Evolutionary conservation across 2,888 invertebrate species (phyloP).

Genomic region (Napeogenes sylphis): DNA sequence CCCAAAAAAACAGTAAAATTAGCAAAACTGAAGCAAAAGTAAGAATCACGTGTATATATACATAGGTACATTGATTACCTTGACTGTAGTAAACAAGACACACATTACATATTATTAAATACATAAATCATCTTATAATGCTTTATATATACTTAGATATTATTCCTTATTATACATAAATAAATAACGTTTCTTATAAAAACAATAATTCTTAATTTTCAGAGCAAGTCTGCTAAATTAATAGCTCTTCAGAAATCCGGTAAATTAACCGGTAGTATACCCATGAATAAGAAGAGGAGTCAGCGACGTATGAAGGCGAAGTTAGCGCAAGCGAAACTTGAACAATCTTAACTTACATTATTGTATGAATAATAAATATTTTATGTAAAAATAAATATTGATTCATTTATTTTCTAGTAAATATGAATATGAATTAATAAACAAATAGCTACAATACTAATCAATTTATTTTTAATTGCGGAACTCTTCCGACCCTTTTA

Average conservation of each 20-base stretch:
- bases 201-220: constrained; percentile 24
- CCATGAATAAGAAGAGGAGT: constrained; percentile 58
- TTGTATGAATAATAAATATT: constrained; percentile 8
- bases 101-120: too few relatives aligned
- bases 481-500: too few relatives aligned
- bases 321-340: constrained; percentile 48
- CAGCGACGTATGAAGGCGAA: constrained; percentile 60
- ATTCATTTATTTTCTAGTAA: neutral
- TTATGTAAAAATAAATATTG: neutral
- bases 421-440: too few relatives aligned
- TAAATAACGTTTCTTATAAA: too few relatives aligned
- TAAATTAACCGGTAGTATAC: constrained; percentile 60
- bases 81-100: too few relatives aligned
- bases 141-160: too few relatives aligned
- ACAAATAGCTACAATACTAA: too few relatives aligned
- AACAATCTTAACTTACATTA: constrained; percentile 12
- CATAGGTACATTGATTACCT: too few relatives aligned
- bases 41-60: neutral
- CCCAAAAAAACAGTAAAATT: constrained; percentile 61
- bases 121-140: too few relatives aligned
- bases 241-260: constrained; percentile 66
- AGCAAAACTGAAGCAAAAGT: constrained; percentile 63
- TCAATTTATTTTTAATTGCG: too few relatives aligned
- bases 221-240: constrained; percentile 71
- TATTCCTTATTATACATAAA: too few relatives aligned